phyloP scores from a whole-genome alignment of 2,888 invertebrate genomes.

The Platycheirus albimanus region DNA sequence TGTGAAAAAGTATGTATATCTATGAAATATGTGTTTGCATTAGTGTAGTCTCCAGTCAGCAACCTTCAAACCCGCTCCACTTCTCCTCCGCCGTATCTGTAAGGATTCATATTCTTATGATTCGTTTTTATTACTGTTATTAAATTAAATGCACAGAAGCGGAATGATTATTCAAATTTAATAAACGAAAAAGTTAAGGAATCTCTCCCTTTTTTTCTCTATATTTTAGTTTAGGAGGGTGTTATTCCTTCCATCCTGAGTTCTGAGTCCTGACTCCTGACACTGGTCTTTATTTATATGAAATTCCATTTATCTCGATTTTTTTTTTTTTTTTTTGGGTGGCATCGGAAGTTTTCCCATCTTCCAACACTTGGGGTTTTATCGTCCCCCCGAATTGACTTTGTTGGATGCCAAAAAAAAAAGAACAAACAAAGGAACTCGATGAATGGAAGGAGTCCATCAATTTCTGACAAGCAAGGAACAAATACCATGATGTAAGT shows the following conservation, averaged over 20 bases:
- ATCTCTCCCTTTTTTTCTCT: conserved; percentile 3
- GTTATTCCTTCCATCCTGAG: background rate
- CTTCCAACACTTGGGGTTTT: conserved; percentile 39
- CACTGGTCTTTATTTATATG: conserved; percentile 30
- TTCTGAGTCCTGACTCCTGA: background rate
- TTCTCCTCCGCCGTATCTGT: background rate
- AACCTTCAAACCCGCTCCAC: conserved; percentile 5
- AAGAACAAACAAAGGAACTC: conserved; percentile 43
- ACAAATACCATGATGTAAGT: conserved; percentile 14
- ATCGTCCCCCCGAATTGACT: conserved; percentile 11
- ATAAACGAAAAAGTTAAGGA: conserved; percentile 55
- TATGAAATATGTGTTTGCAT: background rate
- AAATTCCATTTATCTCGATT: conserved; percentile 62
- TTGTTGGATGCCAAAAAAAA: conserved; percentile 13
- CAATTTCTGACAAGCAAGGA: conserved; percentile 44
- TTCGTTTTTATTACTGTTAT: conserved; percentile 64
- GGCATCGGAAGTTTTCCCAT: conserved; percentile 44
- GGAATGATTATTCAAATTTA: conserved; percentile 72
- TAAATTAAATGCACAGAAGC: conserved; percentile 65
- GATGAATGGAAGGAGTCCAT: conserved; percentile 39
- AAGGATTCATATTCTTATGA: conserved; percentile 49
- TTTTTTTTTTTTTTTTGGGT: conserved; percentile 42
- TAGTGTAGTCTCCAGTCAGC: background rate
- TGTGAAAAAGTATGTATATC: background rate
- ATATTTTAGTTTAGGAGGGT: background rate